Evolutionary conservation across 2,113 vertebrate genomes (phyloP).

Genomic region (Rhinichthys klamathensis): DNA sequence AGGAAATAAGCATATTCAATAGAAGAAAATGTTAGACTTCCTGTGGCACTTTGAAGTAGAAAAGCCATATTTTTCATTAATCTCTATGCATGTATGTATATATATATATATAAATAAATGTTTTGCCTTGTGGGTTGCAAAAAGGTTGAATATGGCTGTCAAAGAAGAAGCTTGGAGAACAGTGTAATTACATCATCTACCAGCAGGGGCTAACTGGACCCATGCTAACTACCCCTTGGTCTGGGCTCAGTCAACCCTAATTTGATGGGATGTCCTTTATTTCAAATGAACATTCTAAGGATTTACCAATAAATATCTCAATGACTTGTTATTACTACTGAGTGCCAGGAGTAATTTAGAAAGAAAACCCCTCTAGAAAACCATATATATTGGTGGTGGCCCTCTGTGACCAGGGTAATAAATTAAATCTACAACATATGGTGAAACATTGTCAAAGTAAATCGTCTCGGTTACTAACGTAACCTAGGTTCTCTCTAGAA

Average conservation of each 20-base stretch:
- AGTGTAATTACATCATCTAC: not conserved
- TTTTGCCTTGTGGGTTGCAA: not conserved
- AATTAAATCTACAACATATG: conserved; percentile 54
- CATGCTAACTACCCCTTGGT: conserved; percentile 12
- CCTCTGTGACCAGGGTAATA: conserved; percentile 59
- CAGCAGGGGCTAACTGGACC: not conserved
- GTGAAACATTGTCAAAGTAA: conserved; percentile 51
- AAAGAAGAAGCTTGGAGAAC: not conserved
- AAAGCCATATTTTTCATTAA: too few relatives aligned
- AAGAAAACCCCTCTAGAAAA: conserved; percentile 45
- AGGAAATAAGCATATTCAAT: too few relatives aligned
- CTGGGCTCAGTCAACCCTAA: conserved; percentile 50
- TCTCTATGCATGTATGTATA: too few relatives aligned
- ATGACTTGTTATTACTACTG: conserved; percentile 52
- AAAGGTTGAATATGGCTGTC: not conserved
- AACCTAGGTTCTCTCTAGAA: too few relatives aligned
- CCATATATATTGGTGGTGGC: conserved; percentile 51
- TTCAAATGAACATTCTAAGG: not conserved
- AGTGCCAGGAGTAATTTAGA: conserved; percentile 54
- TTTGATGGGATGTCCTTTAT: conserved; percentile 46
- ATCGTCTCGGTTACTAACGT: too few relatives aligned
- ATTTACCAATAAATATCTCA: conserved; percentile 50
- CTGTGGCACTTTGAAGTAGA: too few relatives aligned
- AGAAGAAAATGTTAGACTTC: too few relatives aligned
- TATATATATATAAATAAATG: too few relatives aligned